Evolutionary conservation across 2,113 vertebrate species (phyloP).

Genomic region (Gymnorhina tibicen): DNA sequence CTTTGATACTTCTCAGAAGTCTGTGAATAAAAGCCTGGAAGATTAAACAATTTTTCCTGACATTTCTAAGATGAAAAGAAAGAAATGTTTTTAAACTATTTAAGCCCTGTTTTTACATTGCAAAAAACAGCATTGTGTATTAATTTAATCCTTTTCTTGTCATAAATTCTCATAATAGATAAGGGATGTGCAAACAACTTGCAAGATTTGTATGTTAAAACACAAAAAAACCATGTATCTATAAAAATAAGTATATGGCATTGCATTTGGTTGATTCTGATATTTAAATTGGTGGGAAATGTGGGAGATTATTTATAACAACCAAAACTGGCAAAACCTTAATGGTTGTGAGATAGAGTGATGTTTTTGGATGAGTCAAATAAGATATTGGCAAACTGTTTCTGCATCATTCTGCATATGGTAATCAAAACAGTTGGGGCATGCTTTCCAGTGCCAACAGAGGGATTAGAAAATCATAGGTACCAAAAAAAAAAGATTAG

Average conservation of each 20-base stretch:
- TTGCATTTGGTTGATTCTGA: background rate
- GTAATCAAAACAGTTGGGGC: slow-evolving; percentile 13
- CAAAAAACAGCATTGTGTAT: background rate
- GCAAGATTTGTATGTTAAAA: background rate
- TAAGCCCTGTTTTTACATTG: background rate
- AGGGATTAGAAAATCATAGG: slow-evolving; percentile 1
- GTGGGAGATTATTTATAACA: background rate
- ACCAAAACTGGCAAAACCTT: background rate
- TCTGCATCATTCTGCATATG: background rate
- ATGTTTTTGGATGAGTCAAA: background rate
- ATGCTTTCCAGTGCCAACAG: background rate
- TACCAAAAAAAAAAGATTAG: background rate
- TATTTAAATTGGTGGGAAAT: background rate
- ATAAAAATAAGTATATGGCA: background rate
- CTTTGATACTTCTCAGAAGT: background rate
- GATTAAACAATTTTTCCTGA: background rate
- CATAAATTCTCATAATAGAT: background rate
- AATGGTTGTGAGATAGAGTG: background rate
- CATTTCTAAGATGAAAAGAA: background rate
- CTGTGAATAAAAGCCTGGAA: background rate
- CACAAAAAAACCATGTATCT: background rate
- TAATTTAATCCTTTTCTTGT: background rate
- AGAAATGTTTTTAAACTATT: background rate
- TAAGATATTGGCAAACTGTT: slow-evolving; percentile 30
- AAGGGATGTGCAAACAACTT: background rate